A percentile compares a stretch with the other conserved stretches of the same genome.
Conservation (phyloP, 2,113 vertebrate genomes). For the Procapra przewalskii region DNA sequence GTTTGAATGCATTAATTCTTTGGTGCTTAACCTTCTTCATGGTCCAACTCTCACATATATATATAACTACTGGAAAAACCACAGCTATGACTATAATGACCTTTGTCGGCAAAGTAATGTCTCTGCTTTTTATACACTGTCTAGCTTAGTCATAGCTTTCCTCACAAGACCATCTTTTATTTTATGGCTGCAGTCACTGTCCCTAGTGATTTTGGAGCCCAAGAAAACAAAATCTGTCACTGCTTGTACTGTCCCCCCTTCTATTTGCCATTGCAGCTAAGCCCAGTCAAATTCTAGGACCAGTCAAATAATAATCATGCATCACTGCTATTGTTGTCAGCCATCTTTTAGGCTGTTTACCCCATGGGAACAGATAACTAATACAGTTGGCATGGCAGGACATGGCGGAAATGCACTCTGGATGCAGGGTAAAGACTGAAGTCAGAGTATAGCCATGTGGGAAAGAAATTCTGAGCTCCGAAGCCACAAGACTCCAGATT, state of each 20-base stretch:
- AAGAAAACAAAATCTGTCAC: neutral
- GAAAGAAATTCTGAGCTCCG: neutral
- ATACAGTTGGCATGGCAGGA: neutral
- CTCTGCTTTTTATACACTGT: neutral
- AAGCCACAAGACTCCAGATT: neutral
- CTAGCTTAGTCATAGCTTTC: neutral
- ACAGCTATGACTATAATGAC: neutral
- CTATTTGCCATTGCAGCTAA: neutral
- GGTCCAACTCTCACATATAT: neutral
- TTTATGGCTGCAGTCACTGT: neutral
- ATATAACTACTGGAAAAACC: neutral
- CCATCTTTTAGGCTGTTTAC: neutral
- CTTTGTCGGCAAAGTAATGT: neutral
- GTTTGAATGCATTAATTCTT: neutral
- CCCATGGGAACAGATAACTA: no score
- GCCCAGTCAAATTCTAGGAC: neutral
- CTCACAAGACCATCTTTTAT: neutral
- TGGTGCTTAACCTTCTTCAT: neutral
- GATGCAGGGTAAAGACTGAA: neutral
- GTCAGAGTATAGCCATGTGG: neutral
- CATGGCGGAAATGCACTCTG: neutral
- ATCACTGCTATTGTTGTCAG: neutral
- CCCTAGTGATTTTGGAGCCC: neutral
- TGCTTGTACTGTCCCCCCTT: neutral
- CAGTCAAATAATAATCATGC: neutral